Percentiles rank a stretch among this genome's conserved stretches.
Conservation (phyloP, 2,797 vertebrate species). For the Clarias platycephalus region DNA sequence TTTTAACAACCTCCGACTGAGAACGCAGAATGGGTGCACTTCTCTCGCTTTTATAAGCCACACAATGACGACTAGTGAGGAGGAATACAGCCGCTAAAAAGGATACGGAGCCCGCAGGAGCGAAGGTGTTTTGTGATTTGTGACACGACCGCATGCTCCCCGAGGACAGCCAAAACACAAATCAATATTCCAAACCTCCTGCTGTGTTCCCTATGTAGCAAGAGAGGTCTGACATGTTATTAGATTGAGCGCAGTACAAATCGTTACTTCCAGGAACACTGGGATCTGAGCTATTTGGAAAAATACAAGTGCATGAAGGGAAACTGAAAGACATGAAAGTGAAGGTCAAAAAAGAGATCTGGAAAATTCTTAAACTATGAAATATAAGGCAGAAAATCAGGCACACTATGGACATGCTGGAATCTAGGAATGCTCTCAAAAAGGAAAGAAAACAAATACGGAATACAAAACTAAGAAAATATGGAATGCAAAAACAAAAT, state of each 20-base stretch:
- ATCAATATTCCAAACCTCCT: neutral
- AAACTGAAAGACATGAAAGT: neutral
- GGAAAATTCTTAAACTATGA: neutral
- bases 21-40: neutral
- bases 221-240: neutral
- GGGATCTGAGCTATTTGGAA: neutral
- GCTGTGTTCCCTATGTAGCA: neutral
- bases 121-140: neutral
- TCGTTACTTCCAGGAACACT: neutral
- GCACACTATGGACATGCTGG: neutral
- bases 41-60: neutral
- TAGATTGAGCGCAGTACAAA: neutral
- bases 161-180: neutral
- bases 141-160: neutral
- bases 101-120: neutral
- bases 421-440: neutral
- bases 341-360: neutral
- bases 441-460: neutral
- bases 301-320: neutral
- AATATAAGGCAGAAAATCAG: neutral
- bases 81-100: neutral
- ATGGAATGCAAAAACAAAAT: neutral
- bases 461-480: neutral
- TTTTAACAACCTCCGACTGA: neutral
- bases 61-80: neutral